Conservation (phyloP, 2,888 invertebrate genomes). For the Spodoptera littoralis region DNA sequence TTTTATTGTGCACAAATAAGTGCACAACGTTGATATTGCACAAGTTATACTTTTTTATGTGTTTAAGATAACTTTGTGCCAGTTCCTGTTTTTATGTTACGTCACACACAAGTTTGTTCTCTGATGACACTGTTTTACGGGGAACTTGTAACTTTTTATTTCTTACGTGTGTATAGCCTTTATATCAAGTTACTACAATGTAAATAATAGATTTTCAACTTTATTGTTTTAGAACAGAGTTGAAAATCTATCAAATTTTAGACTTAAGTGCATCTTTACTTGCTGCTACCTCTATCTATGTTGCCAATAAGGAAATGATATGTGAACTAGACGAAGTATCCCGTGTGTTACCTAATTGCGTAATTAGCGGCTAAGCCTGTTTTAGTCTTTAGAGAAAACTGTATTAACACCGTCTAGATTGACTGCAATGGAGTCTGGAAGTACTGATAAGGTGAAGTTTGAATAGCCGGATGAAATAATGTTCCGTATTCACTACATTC, state of each 20-base stretch:
- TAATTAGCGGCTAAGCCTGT: constrained; percentile 34
- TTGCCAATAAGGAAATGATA: constrained; percentile 43
- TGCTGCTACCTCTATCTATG: not conserved
- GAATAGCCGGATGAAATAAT: constrained; percentile 39
- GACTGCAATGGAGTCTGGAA: constrained; percentile 18
- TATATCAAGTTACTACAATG: too few relatives aligned
- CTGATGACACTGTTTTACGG: constrained; percentile 31
- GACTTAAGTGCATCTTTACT: too few relatives aligned
- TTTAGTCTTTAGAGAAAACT: constrained; percentile 21
- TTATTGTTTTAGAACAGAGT: too few relatives aligned
- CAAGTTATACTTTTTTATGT: constrained; percentile 59
- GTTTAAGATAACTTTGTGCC: constrained; percentile 51
- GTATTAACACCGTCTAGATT: constrained; percentile 14
- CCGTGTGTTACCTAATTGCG: constrained; percentile 26
- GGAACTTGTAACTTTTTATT: constrained; percentile 37
- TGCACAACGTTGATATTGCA: constrained; percentile 56
- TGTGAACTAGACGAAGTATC: constrained; percentile 37
- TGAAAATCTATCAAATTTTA: too few relatives aligned
- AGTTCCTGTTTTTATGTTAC: constrained; percentile 58
- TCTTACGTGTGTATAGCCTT: too few relatives aligned
- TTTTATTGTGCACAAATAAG: constrained; percentile 52
- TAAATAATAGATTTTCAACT: too few relatives aligned
- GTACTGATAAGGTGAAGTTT: constrained; percentile 42
- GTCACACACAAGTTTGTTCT: constrained; percentile 55
- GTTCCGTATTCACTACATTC: constrained; percentile 35